Evolutionary conservation across 1,140 invertebrate species (phyloP).

Genomic region (Brachionus rotundiformis): DNA sequence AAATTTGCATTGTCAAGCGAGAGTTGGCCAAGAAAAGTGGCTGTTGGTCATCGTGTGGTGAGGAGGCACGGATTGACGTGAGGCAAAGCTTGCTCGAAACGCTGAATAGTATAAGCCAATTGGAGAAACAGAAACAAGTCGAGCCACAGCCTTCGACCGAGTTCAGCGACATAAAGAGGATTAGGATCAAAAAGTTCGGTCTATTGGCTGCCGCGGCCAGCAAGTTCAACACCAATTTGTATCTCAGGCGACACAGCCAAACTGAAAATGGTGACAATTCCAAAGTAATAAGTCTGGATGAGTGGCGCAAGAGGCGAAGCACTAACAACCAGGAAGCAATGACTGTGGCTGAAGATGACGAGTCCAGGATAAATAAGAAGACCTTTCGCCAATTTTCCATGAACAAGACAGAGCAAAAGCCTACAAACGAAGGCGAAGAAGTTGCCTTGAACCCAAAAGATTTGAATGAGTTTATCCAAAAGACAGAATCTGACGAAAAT

Average conservation of each 20-base stretch:
- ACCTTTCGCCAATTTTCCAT: neutral
- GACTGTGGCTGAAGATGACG: neutral
- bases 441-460: neutral
- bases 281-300: neutral
- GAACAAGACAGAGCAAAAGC: neutral
- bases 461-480: conserved; percentile 27
- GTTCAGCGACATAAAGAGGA: neutral
- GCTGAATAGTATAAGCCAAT: neutral
- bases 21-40: conserved; percentile 28
- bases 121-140: neutral
- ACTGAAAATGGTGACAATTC: neutral
- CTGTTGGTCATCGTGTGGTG: neutral
- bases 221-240: conserved; percentile 31
- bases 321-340: neutral
- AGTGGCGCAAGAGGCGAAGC: neutral
- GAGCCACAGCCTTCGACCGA: neutral
- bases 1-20: conserved; percentile 30
- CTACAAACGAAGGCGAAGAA: neutral
- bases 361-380: neutral
- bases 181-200: conserved; percentile 17
- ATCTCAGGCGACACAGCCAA: neutral
- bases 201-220: neutral
- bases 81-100: neutral
- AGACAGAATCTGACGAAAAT: conserved; percentile 18
- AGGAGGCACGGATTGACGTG: neutral